Conservation (phyloP, 2,888 invertebrate genomes). For the Odontomyia ornata region DNA sequence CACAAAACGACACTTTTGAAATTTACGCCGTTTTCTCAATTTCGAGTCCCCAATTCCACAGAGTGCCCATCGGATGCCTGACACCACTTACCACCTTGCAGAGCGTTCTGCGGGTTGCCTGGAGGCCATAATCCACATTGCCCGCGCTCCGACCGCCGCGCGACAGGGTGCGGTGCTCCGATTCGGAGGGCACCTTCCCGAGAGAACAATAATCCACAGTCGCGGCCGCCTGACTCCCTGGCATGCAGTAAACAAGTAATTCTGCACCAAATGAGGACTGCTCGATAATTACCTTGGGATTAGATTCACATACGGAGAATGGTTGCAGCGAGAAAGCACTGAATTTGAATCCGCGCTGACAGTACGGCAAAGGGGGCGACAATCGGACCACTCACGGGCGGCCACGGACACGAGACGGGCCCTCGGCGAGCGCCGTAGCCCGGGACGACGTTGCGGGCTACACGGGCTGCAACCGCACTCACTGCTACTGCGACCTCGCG, state of each 20-base stretch:
- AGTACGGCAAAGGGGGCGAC: neutral
- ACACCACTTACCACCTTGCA: neutral
- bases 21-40: neutral
- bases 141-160: neutral
- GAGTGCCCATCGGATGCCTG: neutral
- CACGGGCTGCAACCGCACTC: constrained; percentile 4
- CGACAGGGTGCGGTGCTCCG: constrained; percentile 14
- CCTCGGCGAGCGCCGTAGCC: neutral
- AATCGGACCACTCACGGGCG: constrained; percentile 11
- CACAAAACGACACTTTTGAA: constrained; percentile 29
- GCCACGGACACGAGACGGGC: constrained; percentile 11
- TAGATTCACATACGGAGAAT: constrained; percentile 28
- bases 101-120: neutral
- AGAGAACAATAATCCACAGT: neutral
- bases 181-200: neutral
- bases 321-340: neutral
- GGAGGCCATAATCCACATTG: constrained; percentile 7
- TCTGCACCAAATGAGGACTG: neutral
- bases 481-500: neutral
- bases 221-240: neutral
- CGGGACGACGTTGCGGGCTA: neutral
- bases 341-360: neutral
- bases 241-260: neutral
- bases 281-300: constrained; percentile 25
- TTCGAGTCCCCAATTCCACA: neutral